Percentiles rank a stretch among this genome's conserved stretches.
Conservation (phyloP, 2,888 invertebrate genomes). For the Ectemnius lituratus region DNA sequence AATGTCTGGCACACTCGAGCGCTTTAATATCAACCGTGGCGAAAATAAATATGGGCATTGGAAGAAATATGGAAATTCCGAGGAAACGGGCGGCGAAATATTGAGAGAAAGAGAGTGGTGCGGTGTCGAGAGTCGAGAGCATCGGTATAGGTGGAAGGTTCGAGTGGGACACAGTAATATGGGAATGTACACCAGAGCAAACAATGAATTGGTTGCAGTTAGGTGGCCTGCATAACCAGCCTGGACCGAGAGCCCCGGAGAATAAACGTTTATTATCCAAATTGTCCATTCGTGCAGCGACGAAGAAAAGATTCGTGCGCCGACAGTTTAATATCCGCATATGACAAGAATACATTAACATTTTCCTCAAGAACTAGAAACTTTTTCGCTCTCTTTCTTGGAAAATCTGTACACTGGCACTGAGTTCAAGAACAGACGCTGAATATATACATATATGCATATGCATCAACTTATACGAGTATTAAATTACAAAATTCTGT, state of each 20-base stretch:
- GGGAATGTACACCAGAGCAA: conserved; percentile 39
- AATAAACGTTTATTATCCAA: conserved; percentile 14
- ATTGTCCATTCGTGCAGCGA: neutral
- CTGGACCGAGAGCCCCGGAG: neutral
- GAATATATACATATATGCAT: no score
- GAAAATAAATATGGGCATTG: conserved; percentile 31
- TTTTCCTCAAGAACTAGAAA: no score
- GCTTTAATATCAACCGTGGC: conserved; percentile 41
- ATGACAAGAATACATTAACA: no score
- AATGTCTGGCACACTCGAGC: conserved; percentile 1
- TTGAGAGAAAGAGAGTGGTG: conserved; percentile 20
- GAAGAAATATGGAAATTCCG: conserved; percentile 39
- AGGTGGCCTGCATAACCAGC: neutral
- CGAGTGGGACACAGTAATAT: conserved; percentile 43
- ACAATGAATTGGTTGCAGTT: conserved; percentile 20
- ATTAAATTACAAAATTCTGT: no score
- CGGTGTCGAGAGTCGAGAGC: no score
- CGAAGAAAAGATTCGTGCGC: conserved; percentile 4
- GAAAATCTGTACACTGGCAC: no score
- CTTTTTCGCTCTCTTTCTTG: no score
- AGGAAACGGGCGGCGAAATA: conserved; percentile 46
- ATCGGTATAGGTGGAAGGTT: no score
- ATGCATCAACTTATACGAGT: no score
- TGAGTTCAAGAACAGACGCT: no score
- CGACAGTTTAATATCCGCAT: no score